Conservation (phyloP, 2,888 invertebrate species). For the Acleris literana region DNA sequence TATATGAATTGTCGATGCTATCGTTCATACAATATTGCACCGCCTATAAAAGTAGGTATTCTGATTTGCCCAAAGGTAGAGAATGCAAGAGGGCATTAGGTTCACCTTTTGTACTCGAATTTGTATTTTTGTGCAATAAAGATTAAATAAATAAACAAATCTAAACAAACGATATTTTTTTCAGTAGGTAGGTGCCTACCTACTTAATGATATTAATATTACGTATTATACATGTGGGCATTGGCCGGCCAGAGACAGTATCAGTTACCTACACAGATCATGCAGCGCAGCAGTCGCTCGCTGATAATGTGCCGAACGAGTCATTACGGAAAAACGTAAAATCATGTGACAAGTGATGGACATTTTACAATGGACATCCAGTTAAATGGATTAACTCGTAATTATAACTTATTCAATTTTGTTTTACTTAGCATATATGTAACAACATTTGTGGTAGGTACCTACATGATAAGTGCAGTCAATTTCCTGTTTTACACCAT, state of each 20-base stretch:
- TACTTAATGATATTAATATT: background rate
- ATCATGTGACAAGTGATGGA: slow-evolving; percentile 17
- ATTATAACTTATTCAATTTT: slow-evolving; percentile 16
- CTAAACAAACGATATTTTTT: too few relatives aligned
- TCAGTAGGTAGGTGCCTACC: too few relatives aligned
- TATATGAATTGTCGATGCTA: too few relatives aligned
- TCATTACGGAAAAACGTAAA: slow-evolving; percentile 12
- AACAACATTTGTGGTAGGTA: background rate
- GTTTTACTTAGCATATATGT: background rate
- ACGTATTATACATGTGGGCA: slow-evolving; percentile 11
- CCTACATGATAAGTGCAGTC: too few relatives aligned
- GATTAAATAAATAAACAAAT: too few relatives aligned
- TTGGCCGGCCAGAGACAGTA: slow-evolving; percentile 20
- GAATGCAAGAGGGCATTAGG: too few relatives aligned
- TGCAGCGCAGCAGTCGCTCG: slow-evolving; percentile 16
- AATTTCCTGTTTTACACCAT: too few relatives aligned
- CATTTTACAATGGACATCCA: slow-evolving; percentile 42
- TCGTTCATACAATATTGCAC: too few relatives aligned
- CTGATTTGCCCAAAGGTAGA: too few relatives aligned
- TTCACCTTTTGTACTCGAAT: too few relatives aligned
- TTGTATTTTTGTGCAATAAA: too few relatives aligned
- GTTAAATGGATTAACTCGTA: slow-evolving; percentile 42
- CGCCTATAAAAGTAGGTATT: too few relatives aligned
- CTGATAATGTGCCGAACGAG: slow-evolving; percentile 25
- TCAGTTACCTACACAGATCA: slow-evolving; percentile 28